Evolutionary conservation across 2,888 invertebrate genomes (phyloP), one percentile per base, ranked within the genome.

Genomic region (Trissolcus brochymenae): DNA sequence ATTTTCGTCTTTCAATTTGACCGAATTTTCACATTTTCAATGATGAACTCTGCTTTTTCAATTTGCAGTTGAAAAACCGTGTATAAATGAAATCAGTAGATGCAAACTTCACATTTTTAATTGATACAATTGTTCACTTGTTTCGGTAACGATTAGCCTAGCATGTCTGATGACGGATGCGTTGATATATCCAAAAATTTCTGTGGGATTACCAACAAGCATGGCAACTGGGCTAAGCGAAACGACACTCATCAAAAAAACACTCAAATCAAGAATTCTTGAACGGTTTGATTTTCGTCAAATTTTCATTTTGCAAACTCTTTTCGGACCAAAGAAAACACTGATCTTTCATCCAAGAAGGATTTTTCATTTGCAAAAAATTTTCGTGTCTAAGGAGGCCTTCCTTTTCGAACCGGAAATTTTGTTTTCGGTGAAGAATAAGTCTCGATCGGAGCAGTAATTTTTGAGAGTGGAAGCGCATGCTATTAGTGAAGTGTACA

Each of bases 401-500:
- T n/a, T n/a, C n/a, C n/a, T n/a, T n/a, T n/a, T n/a, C n/a, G n/a
- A n/a, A n/a, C n/a, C n/a, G 19, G 19, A 19, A 35, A 35, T 35
- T 35, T 35, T 35, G 35, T 1, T 35, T 35, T 35, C 2, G 2
- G 9, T 1, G 11, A 35, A 35, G 35, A 35, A 35, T 35, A 35
- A 7, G 11, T 35, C 6, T 35, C 9, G 11, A 35, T 35, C 2
- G 9, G 35, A 35, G 35, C 11, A 35, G 2, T 7, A 11, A 35
- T 35, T 35, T 35, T 35, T 7, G 11, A 35, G 35, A 46, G 16
- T 16, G 14, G 67, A 81, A 81, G 83, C 82, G 82, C 87, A 88
- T 87, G 87, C 87, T 87, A 88, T 88, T 88, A 89, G 88, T 88
- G 85, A 86, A 86, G 86, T 87, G 86, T 86, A 86, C 91, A 95